A percentile compares a stretch with the other conserved stretches of the same genome.
phyloP scores from a whole-genome alignment of 1,140 invertebrate species.

The Drosophila orosa region DNA sequence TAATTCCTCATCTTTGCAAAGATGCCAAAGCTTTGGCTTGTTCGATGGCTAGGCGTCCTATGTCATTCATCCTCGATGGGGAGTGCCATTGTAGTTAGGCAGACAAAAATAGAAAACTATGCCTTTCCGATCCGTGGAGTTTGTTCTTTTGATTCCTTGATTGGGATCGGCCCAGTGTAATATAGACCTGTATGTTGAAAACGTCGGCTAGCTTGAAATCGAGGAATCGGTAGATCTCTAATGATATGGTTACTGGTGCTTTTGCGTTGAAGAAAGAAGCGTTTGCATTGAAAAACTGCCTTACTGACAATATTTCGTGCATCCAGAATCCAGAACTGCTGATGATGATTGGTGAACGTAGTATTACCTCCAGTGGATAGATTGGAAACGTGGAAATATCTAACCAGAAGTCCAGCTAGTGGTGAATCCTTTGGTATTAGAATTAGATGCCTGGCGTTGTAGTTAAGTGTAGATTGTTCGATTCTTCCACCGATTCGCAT shows the following conservation, averaged over 20 bases:
- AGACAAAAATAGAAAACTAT: background rate
- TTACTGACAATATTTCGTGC: no score
- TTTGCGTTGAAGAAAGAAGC: background rate
- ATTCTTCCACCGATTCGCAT: background rate
- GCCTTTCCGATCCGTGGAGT: background rate
- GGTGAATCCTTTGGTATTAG: no score
- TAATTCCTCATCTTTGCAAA: no score
- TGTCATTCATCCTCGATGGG: no score
- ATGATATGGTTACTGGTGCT: background rate
- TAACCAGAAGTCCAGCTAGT: no score
- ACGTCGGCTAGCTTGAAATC: background rate
- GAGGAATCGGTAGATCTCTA: background rate
- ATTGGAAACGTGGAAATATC: no score
- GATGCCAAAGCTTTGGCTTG: no score
- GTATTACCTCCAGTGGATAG: no score
- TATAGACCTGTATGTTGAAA: conserved; percentile 1
- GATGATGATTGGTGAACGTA: no score
- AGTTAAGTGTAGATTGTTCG: background rate
- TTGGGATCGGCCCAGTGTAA: background rate
- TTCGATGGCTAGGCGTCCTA: no score
- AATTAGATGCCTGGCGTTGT: background rate
- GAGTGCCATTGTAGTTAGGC: background rate
- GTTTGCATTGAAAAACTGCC: background rate
- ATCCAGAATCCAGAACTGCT: no score
- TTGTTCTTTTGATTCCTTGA: no score